Conservation (phyloP, 2,797 vertebrate genomes). For the Tapirus indicus region DNA sequence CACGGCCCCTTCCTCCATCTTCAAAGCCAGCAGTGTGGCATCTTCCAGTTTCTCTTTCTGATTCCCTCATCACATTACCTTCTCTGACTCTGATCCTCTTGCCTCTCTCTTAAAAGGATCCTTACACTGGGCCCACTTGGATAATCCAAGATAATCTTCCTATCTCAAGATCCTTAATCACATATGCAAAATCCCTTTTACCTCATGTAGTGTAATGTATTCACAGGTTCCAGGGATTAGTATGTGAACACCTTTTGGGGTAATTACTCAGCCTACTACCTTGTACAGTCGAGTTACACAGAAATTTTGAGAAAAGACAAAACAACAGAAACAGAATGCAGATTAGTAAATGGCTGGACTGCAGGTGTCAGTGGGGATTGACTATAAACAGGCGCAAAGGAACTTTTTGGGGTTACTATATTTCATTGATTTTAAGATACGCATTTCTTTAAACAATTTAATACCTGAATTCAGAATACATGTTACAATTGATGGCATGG, state of each 20-base stretch:
- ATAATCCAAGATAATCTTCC: neutral
- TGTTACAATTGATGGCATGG: neutral
- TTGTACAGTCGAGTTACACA: neutral
- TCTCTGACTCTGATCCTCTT: neutral
- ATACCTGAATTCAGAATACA: neutral
- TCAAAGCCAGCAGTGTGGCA: neutral
- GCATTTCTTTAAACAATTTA: neutral
- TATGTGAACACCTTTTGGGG: neutral
- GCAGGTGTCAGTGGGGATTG: neutral
- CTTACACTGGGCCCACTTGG: neutral
- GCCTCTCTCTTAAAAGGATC: neutral
- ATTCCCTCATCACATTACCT: neutral
- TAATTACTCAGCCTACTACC: neutral
- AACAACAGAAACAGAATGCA: neutral
- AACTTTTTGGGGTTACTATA: neutral
- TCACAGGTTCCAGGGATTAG: neutral
- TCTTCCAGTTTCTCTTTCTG: neutral
- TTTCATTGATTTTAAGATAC: neutral
- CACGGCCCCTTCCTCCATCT: neutral
- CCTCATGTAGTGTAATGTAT: neutral
- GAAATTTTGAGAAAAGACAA: neutral
- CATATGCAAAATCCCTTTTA: neutral
- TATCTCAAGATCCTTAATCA: neutral
- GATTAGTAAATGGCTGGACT: neutral
- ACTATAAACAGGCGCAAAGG: neutral